phyloP scores from a whole-genome alignment of 2,113 vertebrate genomes.

The Spizaetus ornatus region DNA sequence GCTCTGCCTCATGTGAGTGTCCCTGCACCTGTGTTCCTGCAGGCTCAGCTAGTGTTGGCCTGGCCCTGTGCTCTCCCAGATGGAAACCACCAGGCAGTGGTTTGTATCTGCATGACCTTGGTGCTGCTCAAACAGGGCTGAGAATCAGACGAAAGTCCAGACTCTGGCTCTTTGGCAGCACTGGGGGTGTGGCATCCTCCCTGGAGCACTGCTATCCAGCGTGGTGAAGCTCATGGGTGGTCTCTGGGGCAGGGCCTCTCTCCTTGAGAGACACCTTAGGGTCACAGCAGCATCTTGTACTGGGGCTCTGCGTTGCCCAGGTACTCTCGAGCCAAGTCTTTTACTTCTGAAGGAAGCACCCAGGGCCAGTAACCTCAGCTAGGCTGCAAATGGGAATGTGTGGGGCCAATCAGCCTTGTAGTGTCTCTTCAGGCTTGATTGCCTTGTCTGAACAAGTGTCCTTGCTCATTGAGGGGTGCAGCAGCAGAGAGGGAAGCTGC shows the following conservation, averaged over 20 bases:
- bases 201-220: neutral
- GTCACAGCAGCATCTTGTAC: neutral
- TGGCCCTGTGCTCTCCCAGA: neutral
- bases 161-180: neutral
- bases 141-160: neutral
- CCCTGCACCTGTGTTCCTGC: neutral
- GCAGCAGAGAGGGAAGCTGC: neutral
- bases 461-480: neutral
- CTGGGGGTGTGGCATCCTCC: neutral
- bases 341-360: neutral
- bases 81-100: neutral
- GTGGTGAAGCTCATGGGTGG: accelerated
- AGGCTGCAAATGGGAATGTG: neutral
- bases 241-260: neutral
- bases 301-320: neutral
- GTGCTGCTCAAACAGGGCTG: neutral
- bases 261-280: neutral
- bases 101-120: neutral
- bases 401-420: neutral
- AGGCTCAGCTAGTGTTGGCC: neutral
- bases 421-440: neutral
- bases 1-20: neutral
- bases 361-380: neutral
- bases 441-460: neutral
- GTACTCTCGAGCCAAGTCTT: neutral